Evolutionary conservation across 2,888 invertebrate species (phyloP), one percentile per base, ranked within the genome.

Genomic region (Plemyria rubiginata): DNA sequence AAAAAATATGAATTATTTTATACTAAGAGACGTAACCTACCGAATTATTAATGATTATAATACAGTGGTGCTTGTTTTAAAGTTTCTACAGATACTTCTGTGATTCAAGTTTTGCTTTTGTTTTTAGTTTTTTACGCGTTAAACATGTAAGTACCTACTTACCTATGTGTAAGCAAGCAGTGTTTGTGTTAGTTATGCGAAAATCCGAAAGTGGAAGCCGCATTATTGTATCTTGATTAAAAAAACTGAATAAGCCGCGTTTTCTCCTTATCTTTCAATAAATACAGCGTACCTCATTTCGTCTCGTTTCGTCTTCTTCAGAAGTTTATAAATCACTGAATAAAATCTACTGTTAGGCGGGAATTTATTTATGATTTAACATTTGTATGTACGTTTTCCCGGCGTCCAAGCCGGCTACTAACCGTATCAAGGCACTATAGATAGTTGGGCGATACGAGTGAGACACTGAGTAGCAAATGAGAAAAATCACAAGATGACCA

Each of bases 391-490:
- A 75, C 79, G 75, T 81, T 79, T 79, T 79, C 75, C 69, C 73
- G 74, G 70, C 79, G 72, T 78, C 77, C 78, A 76, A 75, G 72
- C 77, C 72, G 77, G 70, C 70, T 73, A 79, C 74, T 67, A 68
- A 72, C 79, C 16, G 11, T 45, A 45, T 45, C 45, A 45, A 45
- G 15, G 13, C 43, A 86, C 87, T 86, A 86, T 85, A 81, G 84
- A 85, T 84, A 85, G 84, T 79, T 81, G 79, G 72, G 74, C 81
- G 80, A 74, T 76, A 75, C 84, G 80, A 77, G 79, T 73, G 80
- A 76, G 74, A 79, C 76, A 79, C 84, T 83, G 86, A 85, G 86
- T 86, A 77, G 77, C 86, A 88, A 88, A 88, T 88, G 88, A 88
- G 86, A 82, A 84, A 87, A 87, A 88, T 86, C 82, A 80, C 80